phyloP scores from a whole-genome alignment of 2,888 invertebrate genomes.

The Tenthredo distinguenda region DNA sequence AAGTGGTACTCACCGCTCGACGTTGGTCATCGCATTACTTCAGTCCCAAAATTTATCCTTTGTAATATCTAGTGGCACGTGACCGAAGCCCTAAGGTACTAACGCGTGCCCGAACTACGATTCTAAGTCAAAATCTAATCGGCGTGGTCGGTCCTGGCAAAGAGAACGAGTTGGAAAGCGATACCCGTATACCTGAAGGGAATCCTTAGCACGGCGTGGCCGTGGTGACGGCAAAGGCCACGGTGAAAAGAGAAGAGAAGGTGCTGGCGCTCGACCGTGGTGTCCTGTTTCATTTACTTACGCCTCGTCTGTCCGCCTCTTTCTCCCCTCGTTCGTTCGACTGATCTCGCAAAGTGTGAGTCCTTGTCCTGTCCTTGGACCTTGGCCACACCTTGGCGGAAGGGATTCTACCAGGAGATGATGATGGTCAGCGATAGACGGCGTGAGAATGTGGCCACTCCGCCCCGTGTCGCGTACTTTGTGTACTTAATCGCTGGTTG shows the following conservation, averaged over 20 bases:
- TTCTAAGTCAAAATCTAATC: constrained; percentile 46
- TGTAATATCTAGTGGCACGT: constrained; percentile 26
- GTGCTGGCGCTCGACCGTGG: constrained; percentile 28
- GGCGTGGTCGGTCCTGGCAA: constrained; percentile 22
- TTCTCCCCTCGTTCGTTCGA: constrained; percentile 6
- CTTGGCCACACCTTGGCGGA: constrained; percentile 42
- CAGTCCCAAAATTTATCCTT: background rate
- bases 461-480: background rate
- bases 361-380: constrained; percentile 18
- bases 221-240: constrained; percentile 18
- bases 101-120: constrained; percentile 35
- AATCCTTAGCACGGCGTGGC: background rate
- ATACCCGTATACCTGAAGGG: constrained; percentile 44
- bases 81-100: constrained; percentile 18
- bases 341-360: constrained; percentile 44
- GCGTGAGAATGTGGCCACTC: constrained; percentile 40
- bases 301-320: constrained; percentile 41
- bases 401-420: constrained; percentile 21
- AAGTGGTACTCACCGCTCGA: background rate
- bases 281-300: constrained; percentile 53
- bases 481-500: constrained; percentile 27
- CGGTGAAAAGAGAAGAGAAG: constrained; percentile 12
- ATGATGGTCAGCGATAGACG: constrained; percentile 17
- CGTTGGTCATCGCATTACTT: background rate
- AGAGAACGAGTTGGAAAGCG: constrained; percentile 22